phyloP scores from a whole-genome alignment of 2,888 invertebrate genomes.

The Cryptocephalus moraei region DNA sequence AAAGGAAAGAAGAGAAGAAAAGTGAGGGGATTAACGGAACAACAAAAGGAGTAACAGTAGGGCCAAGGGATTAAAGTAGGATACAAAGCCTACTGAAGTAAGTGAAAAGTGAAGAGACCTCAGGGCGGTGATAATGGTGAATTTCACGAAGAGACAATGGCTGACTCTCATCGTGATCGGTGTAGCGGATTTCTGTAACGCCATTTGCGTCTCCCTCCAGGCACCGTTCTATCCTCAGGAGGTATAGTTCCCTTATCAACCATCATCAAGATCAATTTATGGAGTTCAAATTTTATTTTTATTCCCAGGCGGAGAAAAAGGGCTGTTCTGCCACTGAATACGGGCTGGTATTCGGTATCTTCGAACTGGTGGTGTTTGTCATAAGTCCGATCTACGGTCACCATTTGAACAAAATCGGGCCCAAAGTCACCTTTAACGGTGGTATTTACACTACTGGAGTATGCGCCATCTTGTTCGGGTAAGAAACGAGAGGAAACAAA shows the following conservation, averaged over 20 bases:
- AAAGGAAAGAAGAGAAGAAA: no score
- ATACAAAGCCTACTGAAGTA: no score
- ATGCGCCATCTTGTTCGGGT: conserved; percentile 77
- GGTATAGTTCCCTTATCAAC: conserved; percentile 42
- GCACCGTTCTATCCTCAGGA: conserved; percentile 80
- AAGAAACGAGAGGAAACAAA: conserved; percentile 21
- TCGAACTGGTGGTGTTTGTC: conserved; percentile 73
- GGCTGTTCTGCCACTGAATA: conserved; percentile 73
- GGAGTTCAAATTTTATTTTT: not conserved
- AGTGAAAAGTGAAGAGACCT: no score
- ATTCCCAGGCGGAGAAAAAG: conserved; percentile 66
- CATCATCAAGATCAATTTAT: no score
- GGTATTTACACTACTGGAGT: conserved; percentile 76
- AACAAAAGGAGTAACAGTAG: no score
- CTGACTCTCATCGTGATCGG: conserved; percentile 67
- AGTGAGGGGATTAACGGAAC: no score
- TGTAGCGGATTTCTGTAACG: conserved; percentile 74
- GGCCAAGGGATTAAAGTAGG: no score
- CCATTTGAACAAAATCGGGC: conserved; percentile 65
- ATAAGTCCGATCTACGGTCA: conserved; percentile 77
- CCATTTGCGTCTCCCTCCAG: conserved; percentile 73
- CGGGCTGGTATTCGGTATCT: conserved; percentile 79
- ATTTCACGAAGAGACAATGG: conserved; percentile 67
- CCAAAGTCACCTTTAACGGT: conserved; percentile 69
- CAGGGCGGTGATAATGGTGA: conserved; percentile 39